Base-by-base conservation (phyloP, 2,888 invertebrate species). In the Epistrophe grossulariae region DNA sequence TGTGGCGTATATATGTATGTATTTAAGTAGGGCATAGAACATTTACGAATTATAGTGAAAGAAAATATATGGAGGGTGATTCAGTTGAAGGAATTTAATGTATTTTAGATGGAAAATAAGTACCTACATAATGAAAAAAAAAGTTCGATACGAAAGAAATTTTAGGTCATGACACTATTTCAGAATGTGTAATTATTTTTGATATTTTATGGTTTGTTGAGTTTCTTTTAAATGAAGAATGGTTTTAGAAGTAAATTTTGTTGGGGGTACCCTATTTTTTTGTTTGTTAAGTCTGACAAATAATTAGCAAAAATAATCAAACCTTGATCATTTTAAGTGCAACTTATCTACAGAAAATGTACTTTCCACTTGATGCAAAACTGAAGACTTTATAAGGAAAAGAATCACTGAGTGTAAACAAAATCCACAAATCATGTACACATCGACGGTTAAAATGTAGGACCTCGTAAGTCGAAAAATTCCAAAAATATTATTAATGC, bases 91-190 rank as follows among this genome's bases (percentile, higher is more conserved):
- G 15, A 62, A 62, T 43, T 62, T 48, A 45, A 43, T 48, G 19
- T 31, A 15, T 24, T 28, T 24, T 24, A 13, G 38, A 50, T 50
- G 68, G 9, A 68, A 15, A 68, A 68, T 2, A 50, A 68, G 15
- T 35, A 38, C 15, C 7, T 45, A 31, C 31, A 31, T 31, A 31
- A 31, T 35, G 0, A 0, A 35, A 0, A n/a, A 28, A 15, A 38
- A 31, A 64, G 45, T 15, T 24, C 24, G 11, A n/a, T 50, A 15
- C 13, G 8, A 24, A 35, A 50, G 17, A 48, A 50, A 15, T 68
- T 68, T 35, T 19, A 38, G 68, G 68, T 50, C 68, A 68, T 68
- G 68, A 50, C 68, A 68, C 50, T 4, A 50, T 68, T 68, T 48
- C 0, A 15, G 50, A 38, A 50, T 35, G 13, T 48, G 68, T 19